These are phyloP conservation scores for Heterohyrax brucei DNA, from an alignment of 2,797 vertebrate species.

Conservation along the genomic window DNA sequence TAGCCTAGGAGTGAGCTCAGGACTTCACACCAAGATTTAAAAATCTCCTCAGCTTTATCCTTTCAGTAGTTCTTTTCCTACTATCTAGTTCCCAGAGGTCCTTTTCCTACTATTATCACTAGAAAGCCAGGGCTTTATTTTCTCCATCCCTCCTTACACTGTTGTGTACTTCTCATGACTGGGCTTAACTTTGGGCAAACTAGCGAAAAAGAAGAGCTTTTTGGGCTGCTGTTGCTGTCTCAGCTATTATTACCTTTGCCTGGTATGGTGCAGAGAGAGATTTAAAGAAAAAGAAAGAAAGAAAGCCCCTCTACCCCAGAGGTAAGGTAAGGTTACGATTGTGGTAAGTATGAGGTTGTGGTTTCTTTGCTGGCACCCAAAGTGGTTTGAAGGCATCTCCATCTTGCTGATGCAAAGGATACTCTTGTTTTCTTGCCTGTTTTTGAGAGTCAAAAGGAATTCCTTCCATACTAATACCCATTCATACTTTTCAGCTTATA, in stretches of 20 bases:
- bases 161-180: background rate
- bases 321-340: no score
- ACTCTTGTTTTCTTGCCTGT: background rate
- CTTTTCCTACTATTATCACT: background rate
- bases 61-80: background rate
- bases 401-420: background rate
- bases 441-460: background rate
- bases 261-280: background rate
- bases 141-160: background rate
- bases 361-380: slow-evolving; percentile 15
- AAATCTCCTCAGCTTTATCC: slow-evolving; percentile 28
- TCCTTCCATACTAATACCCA: background rate
- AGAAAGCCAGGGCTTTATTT: background rate
- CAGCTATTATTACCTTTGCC: background rate
- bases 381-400: background rate
- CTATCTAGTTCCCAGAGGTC: background rate
- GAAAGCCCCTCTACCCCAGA: background rate
- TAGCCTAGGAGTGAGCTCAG: background rate
- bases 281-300: background rate
- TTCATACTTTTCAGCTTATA: background rate
- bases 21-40: slow-evolving; percentile 12
- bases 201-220: background rate
- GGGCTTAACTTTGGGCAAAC: background rate
- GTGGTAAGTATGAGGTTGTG: background rate
- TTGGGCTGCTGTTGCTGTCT: background rate